These are phyloP conservation scores for Manis crassicaudata DNA, from an alignment of 2,797 vertebrate genomes.

Conservation along the genomic window DNA sequence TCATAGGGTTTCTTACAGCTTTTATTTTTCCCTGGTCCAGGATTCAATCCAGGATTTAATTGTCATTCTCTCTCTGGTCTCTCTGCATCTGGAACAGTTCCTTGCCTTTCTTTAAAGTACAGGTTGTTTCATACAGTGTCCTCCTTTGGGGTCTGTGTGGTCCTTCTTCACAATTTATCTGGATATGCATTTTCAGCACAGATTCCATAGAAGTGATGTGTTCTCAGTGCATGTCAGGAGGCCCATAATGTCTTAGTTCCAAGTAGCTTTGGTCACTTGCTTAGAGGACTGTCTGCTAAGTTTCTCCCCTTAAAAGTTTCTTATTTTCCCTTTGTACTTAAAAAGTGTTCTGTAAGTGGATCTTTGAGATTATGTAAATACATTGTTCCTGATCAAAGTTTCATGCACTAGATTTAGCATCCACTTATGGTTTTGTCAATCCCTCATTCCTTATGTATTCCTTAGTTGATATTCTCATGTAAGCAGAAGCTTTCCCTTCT, in stretches of 20 bases:
- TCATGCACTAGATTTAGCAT: background rate
- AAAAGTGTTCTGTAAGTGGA: background rate
- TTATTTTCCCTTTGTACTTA: slow-evolving; percentile 31
- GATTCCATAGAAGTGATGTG: background rate
- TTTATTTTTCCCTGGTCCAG: background rate
- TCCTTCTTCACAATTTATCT: slow-evolving; percentile 29
- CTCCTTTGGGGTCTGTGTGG: background rate
- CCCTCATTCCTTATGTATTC: background rate
- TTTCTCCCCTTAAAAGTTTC: background rate
- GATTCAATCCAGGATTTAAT: background rate
- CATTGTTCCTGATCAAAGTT: background rate
- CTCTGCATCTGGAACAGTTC: background rate
- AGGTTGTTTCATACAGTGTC: background rate
- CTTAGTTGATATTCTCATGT: background rate
- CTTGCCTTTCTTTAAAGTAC: background rate
- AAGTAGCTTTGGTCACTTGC: background rate
- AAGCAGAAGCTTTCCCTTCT: background rate
- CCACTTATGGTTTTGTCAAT: background rate
- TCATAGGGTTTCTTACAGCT: background rate
- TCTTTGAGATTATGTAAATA: slow-evolving; percentile 25
- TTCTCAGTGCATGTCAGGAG: background rate
- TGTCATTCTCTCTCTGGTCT: background rate
- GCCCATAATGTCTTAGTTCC: background rate
- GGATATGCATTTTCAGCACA: background rate
- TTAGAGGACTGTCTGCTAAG: background rate